phyloP scores from a whole-genome alignment of 2,113 vertebrate genomes.

The Equus quagga region DNA sequence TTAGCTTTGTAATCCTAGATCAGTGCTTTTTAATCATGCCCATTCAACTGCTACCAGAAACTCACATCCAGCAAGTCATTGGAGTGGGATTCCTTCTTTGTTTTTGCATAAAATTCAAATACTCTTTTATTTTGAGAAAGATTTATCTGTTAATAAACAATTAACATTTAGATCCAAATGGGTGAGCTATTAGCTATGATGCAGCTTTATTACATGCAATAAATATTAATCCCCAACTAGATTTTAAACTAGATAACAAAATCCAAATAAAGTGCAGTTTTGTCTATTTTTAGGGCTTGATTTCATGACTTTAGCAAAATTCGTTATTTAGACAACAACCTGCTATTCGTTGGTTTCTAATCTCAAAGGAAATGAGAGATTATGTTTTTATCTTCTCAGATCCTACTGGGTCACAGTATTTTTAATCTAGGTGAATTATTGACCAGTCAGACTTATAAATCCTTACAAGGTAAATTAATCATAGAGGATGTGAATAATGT shows the following conservation, averaged over 20 bases:
- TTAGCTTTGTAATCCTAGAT: background rate
- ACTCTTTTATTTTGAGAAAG: background rate
- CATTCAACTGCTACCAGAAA: background rate
- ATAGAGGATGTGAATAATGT: constrained; percentile 1
- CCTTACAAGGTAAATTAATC: constrained; percentile 31
- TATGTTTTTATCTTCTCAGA: constrained; percentile 43
- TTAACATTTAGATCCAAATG: background rate
- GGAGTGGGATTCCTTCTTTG: background rate
- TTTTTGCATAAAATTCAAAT: background rate
- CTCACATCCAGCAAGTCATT: background rate
- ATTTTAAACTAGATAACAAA: constrained; percentile 26
- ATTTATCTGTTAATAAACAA: background rate
- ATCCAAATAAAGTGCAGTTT: constrained; percentile 7
- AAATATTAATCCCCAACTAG: background rate
- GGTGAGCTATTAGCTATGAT: background rate
- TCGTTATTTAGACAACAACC: constrained; percentile 20
- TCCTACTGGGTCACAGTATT: background rate
- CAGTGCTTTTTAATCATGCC: background rate
- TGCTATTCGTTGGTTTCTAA: background rate
- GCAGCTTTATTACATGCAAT: background rate
- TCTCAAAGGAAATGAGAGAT: constrained; percentile 27
- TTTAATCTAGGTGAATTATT: constrained; percentile 45
- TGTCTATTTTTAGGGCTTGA: background rate
- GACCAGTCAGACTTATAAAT: constrained; percentile 4
- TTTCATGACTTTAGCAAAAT: constrained; percentile 43